Base-by-base conservation (phyloP, 2,113 vertebrate species). In the Rissa tridactyla region DNA sequence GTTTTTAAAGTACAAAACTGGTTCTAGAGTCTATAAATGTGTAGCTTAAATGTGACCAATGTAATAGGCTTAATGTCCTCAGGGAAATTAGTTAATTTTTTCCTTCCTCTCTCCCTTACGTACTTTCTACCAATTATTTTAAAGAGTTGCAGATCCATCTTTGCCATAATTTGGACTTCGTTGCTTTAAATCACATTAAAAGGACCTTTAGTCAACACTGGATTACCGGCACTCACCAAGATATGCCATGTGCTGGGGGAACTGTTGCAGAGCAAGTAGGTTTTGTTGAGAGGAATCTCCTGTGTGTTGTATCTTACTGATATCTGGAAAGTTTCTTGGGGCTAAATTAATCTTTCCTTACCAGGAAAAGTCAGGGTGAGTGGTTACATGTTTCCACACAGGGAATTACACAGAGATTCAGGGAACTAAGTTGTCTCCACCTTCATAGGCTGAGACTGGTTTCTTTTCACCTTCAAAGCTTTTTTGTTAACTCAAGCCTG, bases 301-400 rank as follows among this genome's bases (percentile, higher is more conserved):
- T 20, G 44, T n/a, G 44, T 57, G 21, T 47, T 57, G 36, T n/a
- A 32, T 40, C 78, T 54, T 51, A 36, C 52, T 51, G 70, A 32
- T 54, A 38, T 17, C n/a, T 29, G 21, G 60, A 29, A 72, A 60
- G 22, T n/a, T 86, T 86, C 61, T 36, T 3, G 26, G 70, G 49
- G 25, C 40, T 71, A 60, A 79, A 86, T 58, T 42, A 29, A 65
- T 60, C 47, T 77, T 85, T 66, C 62, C 60, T 73, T 44, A 20
- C 52, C 29, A 58, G 29, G 29, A 2, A 1, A 55, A 76, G 32
- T 64, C 44, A 44, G 61, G 11, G 61, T 32, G 42, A 76, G 73
- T 1, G 1, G 23, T 66, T 71, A n/a, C 1, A 0, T 38, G n/a
- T 76, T 58, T 80, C 68, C 54, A 52, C 55, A 5, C 0, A 0